A percentile compares a stretch with the other conserved stretches of the same genome.
Evolutionary conservation across 2,888 invertebrate species (phyloP).

Genomic region (Himalopsyche kuldschensis): DNA sequence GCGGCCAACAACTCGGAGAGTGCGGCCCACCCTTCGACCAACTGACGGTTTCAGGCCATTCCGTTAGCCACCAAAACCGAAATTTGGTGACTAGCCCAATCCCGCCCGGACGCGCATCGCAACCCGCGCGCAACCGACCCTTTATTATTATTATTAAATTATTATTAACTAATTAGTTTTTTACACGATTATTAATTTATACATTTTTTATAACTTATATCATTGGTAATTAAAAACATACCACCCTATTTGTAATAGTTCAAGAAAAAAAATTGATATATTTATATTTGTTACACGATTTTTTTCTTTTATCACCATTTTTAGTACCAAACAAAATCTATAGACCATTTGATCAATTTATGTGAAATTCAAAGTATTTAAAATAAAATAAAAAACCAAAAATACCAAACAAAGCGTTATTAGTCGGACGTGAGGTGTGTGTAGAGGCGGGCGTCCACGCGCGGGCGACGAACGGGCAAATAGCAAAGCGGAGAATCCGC

Average conservation of each 20-base stretch:
- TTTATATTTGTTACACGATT: background rate
- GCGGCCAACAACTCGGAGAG: slow-evolving; percentile 51
- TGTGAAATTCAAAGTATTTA: background rate
- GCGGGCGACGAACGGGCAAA: background rate
- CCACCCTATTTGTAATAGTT: background rate
- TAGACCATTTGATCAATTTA: background rate
- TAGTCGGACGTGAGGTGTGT: background rate
- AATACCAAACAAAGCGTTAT: background rate
- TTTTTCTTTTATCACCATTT: background rate
- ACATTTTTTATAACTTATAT: background rate
- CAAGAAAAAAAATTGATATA: background rate
- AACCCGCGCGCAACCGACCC: slow-evolving; percentile 15
- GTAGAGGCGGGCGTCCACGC: background rate
- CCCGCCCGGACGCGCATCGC: slow-evolving; percentile 10
- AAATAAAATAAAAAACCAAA: background rate
- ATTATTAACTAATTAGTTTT: slow-evolving; percentile 1
- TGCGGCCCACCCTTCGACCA: slow-evolving; percentile 53
- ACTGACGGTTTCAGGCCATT: slow-evolving; percentile 46
- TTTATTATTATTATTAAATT: background rate
- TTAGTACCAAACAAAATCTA: background rate
- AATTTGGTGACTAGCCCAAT: background rate
- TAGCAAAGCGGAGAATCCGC: background rate
- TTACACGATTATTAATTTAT: background rate
- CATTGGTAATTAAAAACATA: background rate
- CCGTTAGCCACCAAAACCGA: slow-evolving; percentile 11